Evolutionary conservation across 2,113 vertebrate genomes (phyloP), one percentile per base, ranked within the genome.

Genomic region (Podilymbus podiceps): DNA sequence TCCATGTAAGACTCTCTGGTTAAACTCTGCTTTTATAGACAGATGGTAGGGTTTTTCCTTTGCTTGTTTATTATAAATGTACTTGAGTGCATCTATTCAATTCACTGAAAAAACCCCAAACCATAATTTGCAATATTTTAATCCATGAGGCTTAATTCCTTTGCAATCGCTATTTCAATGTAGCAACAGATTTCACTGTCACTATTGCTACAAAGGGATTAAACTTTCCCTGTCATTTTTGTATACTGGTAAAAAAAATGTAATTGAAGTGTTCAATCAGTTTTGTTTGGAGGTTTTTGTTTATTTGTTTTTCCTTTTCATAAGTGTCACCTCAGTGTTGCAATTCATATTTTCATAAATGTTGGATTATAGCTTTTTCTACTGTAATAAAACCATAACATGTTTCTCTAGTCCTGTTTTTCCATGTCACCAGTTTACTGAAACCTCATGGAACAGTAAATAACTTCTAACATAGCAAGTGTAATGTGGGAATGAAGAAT

Each of bases 101-200:
- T 92, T 47, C 11, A 46, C 40, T 78, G 68, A 27, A 85, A 94
- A 94, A 90, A 33, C 1, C 17, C 1, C 4, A 79, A 94, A 84
- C 59, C 20, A 78, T 53, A 90, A 94, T 90, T 93, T 95, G 53
- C 66, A 92, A 20, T 86, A 91, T 94, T 95, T 81, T 96, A 97
- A 97, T 95, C 90, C 84, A 79, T 2, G 1, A 79, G 25, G 40
- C 60, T 89, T 95, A 96, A 91, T 75, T 92, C 77, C 66, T 87
- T 82, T 92, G 84, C 80, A 92, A 86, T 86, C 12, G 1, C 38
- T 49, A 89, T 95, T 95, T 95, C 83, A 84, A 31, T 82, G 66
- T 52, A 76, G 63, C 77, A 89, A 50, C 71, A 8, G 15, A 92
- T 79, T 91, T 83, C 80, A 81, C 89, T 77, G 53, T 35, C 76